A percentile compares a stretch with the other conserved stretches of the same genome.
Evolutionary conservation across 2,113 vertebrate genomes (phyloP).

Genomic region (Acanthochromis polyacanthus): DNA sequence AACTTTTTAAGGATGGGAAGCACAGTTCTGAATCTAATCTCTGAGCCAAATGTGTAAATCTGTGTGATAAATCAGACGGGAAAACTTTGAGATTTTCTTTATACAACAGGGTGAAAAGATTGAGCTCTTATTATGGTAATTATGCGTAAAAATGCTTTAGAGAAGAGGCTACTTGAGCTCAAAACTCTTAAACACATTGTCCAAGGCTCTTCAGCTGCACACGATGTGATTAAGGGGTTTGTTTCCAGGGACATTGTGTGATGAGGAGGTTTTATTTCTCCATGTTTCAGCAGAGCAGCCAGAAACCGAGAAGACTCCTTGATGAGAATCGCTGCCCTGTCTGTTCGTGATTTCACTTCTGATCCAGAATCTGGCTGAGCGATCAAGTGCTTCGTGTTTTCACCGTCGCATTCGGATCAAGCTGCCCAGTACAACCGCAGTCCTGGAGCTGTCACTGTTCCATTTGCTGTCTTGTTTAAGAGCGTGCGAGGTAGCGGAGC

Average conservation of each 20-base stretch:
- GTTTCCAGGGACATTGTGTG: constrained; percentile 5
- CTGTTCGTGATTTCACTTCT: neutral
- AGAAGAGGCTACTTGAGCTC: neutral
- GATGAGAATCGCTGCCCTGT: neutral
- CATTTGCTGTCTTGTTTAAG: neutral
- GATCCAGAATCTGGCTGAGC: neutral
- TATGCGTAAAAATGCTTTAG: neutral
- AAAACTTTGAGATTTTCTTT: no score
- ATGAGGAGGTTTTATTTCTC: neutral
- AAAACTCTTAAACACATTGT: neutral
- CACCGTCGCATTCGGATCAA: neutral
- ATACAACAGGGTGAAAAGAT: no score
- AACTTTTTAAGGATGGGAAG: no score
- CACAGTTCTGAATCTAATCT: no score
- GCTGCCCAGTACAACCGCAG: neutral
- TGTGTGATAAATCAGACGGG: no score
- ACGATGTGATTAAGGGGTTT: constrained; percentile 1
- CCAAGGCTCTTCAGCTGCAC: neutral
- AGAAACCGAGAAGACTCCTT: neutral
- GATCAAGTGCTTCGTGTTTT: neutral
- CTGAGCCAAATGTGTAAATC: no score
- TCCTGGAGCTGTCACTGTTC: neutral
- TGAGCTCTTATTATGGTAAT: neutral
- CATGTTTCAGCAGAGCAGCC: neutral
- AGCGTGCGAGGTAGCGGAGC: neutral